Base-by-base conservation (phyloP, 2,113 vertebrate species). In the Gopherus flavomarginatus region DNA sequence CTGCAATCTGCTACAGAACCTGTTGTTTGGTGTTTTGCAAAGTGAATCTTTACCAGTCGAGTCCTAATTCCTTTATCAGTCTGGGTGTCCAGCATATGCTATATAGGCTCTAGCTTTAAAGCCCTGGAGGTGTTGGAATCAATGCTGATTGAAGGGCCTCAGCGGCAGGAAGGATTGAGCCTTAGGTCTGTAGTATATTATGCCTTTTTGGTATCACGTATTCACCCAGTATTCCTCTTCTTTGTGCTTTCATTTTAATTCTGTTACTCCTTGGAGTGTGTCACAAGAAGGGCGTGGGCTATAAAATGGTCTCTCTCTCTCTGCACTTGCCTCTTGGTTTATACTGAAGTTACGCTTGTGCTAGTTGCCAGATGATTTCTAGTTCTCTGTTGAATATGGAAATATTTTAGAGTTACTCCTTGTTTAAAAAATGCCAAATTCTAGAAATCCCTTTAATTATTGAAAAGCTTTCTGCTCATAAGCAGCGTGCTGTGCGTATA, bases 311-410 rank as follows among this genome's bases (percentile, higher is more conserved):
- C 72, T 91, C 35, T 85, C 72, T 53, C 27, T 38, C 56, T 85
- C 62, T 53, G 10, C 26, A 50, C 94, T 88, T 16, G 0, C 77
- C 86, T 95, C 95, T 96, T 95, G 90, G 79, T 95, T 94, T 94
- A 81, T 42, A 81, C 44, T 1, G 2, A 53, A 96, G 81, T 85
- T 87, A 90, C 91, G 85, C 81, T 95, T 86, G 84, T 87, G 83
- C 82, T 97, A 92, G 94, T 97, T 95, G 87, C 88, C 38, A 44
- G 11, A 6, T 26, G 22, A 44, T 27, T 24, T 95, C 87, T 52
- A 47, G 49, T 93, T 92, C 94, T 86, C 89, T 78, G 44, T 81
- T 95, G 84, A 50, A 88, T 90, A 85, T 16, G 91, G 79, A 57
- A 49, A 31, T 78, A 83, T 90, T 86, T 4, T 81, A 93, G 8